Conservation (phyloP, 2,888 invertebrate species). For the Meiosimyza platycephala region DNA sequence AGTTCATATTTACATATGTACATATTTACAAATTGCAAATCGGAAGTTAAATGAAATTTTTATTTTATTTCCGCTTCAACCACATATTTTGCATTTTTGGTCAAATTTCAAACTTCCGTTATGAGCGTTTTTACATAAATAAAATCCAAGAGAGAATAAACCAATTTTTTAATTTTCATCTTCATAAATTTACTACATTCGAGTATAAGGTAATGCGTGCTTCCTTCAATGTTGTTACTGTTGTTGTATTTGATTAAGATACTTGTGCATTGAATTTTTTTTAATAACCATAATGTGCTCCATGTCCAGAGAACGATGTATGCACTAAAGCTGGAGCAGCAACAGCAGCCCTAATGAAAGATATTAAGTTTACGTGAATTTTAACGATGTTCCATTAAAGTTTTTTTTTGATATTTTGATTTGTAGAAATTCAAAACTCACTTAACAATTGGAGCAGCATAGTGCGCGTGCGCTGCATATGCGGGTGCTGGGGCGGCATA, state of each 20-base stretch:
- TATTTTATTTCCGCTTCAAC: too few species aligned
- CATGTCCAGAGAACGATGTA: conserved; percentile 66
- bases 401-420: conserved; percentile 9
- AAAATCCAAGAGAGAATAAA: not conserved
- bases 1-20: conserved; percentile 31
- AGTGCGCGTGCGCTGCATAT: conserved; percentile 60
- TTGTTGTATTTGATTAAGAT: conserved; percentile 34
- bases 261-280: conserved; percentile 41
- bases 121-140: not conserved
- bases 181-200: conserved; percentile 16
- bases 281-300: conserved; percentile 66
- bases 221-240: conserved; percentile 40
- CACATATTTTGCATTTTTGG: not conserved
- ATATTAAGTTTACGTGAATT: conserved; percentile 6
- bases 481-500: conserved; percentile 49
- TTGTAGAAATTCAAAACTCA: conserved; percentile 48
- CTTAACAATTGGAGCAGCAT: conserved; percentile 62
- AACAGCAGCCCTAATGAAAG: conserved; percentile 56
- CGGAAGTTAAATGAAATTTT: not conserved
- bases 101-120: not conserved
- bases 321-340: conserved; percentile 65
- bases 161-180: conserved; percentile 29
- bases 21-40: conserved; percentile 18
- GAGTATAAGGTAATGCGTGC: conserved; percentile 41
- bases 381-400: not conserved